Evolutionary conservation across 2,797 vertebrate species (phyloP).

Genomic region (Parauchenoglanis punctatus): DNA sequence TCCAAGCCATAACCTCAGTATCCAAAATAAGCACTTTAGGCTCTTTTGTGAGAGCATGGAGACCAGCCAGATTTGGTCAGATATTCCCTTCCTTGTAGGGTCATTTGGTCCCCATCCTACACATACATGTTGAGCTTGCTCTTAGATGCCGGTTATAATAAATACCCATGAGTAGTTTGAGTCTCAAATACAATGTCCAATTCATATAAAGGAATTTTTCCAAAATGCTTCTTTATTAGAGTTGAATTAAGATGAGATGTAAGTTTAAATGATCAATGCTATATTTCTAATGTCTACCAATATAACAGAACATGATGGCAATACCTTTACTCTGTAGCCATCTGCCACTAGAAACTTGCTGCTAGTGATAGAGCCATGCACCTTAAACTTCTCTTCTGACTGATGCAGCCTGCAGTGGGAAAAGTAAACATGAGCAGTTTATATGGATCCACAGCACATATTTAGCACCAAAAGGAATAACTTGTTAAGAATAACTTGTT

Average conservation of each 20-base stretch:
- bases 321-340: constrained; percentile 85
- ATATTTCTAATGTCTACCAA: background rate
- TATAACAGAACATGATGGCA: background rate
- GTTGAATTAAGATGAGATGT: background rate
- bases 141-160: no score
- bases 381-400: constrained; percentile 74
- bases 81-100: background rate
- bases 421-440: constrained; percentile 5
- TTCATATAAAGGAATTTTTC: background rate
- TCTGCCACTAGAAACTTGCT: constrained; percentile 83
- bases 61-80: background rate
- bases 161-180: background rate
- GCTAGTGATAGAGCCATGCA: constrained; percentile 84
- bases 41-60: background rate
- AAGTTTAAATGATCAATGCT: background rate
- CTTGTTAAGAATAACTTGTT: background rate
- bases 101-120: background rate
- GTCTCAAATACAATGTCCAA: background rate
- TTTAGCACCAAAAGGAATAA: background rate
- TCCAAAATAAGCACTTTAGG: background rate
- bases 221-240: background rate
- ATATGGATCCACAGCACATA: background rate
- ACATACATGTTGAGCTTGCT: no score
- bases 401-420: constrained; percentile 80
- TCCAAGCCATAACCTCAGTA: background rate